phyloP scores from a whole-genome alignment of 1,140 invertebrate species.

The Diorhabda carinulata region DNA sequence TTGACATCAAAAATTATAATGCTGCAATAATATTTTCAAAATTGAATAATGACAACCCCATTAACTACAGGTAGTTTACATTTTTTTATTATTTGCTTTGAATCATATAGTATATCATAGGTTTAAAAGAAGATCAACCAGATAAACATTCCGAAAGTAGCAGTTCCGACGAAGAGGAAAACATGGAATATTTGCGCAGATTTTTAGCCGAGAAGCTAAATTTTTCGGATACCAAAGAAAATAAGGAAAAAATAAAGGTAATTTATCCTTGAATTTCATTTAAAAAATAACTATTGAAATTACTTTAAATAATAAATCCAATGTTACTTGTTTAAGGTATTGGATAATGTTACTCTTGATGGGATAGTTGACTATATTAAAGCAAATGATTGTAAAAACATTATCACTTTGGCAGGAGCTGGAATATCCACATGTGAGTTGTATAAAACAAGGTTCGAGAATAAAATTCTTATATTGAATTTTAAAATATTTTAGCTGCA shows the following conservation, averaged over 20 bases:
- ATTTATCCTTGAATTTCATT: neutral
- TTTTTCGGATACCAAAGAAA: neutral
- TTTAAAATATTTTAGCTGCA: slow-evolving; percentile 63
- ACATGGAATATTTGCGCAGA: slow-evolving; percentile 2
- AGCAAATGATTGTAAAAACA: slow-evolving; percentile 73
- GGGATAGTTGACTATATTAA: slow-evolving; percentile 71
- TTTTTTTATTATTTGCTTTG: too few relatives aligned
- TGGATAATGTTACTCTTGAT: slow-evolving; percentile 59
- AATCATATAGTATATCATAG: too few relatives aligned
- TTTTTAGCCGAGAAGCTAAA: neutral
- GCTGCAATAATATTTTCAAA: too few relatives aligned
- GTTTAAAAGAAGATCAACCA: too few relatives aligned
- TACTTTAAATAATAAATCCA: neutral
- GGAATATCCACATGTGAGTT: slow-evolving; percentile 90
- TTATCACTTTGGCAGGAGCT: slow-evolving; percentile 90
- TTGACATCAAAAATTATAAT: too few relatives aligned
- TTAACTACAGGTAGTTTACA: too few relatives aligned
- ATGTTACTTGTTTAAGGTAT: slow-evolving; percentile 44
- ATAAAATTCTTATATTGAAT: too few relatives aligned
- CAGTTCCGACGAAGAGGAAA: neutral
- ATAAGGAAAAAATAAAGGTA: neutral
- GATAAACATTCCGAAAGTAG: neutral
- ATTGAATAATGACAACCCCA: too few relatives aligned
- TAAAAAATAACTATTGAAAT: neutral
- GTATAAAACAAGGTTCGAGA: neutral